phyloP scores from a whole-genome alignment of 2,797 vertebrate genomes.

The Pteronotus mesoamericanus region DNA sequence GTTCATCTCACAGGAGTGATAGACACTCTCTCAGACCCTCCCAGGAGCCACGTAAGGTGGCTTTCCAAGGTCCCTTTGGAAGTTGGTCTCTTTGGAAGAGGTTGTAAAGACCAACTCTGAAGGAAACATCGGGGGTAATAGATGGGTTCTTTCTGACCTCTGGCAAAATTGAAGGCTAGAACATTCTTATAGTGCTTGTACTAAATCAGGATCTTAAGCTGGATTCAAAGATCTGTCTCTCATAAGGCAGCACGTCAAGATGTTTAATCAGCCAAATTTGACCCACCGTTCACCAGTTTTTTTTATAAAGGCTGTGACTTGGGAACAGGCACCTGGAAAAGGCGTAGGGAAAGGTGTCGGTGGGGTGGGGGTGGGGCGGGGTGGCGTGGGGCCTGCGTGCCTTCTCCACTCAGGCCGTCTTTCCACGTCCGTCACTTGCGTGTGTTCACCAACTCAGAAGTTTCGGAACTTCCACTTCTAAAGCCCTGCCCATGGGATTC shows the following conservation, averaged over 20 bases:
- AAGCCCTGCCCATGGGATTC: not conserved
- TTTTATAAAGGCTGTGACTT: not conserved
- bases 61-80: not conserved
- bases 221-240: not conserved
- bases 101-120: not conserved
- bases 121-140: not conserved
- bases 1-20: not conserved
- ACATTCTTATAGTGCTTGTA: not conserved
- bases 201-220: not conserved
- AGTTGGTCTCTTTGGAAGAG: not conserved
- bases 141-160: not conserved
- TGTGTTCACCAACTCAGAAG: not conserved
- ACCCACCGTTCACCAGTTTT: not conserved
- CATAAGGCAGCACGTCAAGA: not conserved
- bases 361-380: no score
- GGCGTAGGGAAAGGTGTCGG: not conserved
- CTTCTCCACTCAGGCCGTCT: not conserved
- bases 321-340: not conserved
- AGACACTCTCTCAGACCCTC: not conserved
- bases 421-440: not conserved
- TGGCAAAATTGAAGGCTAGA: not conserved
- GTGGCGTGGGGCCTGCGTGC: no score
- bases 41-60: not conserved
- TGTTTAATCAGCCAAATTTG: not conserved
- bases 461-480: not conserved